These are phyloP conservation scores for Pseudomugil tenellus DNA, from an alignment of 2,797 vertebrate species.

Conservation along the genomic window DNA sequence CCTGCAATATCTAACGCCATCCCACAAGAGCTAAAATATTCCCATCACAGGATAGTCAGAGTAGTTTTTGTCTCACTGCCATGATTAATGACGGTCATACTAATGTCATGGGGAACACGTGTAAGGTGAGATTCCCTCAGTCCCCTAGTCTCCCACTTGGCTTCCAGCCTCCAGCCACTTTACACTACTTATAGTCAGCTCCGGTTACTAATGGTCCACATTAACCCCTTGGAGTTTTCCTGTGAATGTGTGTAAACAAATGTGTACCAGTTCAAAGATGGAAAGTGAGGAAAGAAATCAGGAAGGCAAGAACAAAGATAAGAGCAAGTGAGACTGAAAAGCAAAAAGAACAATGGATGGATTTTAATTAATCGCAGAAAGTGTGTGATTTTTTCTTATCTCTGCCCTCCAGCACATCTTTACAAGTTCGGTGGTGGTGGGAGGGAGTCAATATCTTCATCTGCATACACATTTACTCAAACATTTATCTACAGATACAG, in stretches of 20 bases:
- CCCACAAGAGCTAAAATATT: slow-evolving; percentile 13
- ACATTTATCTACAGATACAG: slow-evolving; percentile 28
- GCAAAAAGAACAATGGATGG: slow-evolving; percentile 33
- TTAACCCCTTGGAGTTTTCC: slow-evolving; percentile 42
- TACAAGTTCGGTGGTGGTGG: slow-evolving; percentile 23
- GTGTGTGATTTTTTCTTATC: slow-evolving; percentile 44
- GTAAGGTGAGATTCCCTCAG: slow-evolving; percentile 64
- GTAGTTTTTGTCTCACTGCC: slow-evolving; percentile 41
- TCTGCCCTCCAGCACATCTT: slow-evolving; percentile 53
- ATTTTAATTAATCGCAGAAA: slow-evolving; percentile 43
- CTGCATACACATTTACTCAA: slow-evolving; percentile 19
- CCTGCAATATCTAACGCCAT: not conserved
- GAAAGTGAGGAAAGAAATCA: slow-evolving; percentile 42
- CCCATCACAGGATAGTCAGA: slow-evolving; percentile 40
- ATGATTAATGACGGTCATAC: slow-evolving; percentile 59
- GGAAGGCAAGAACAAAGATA: slow-evolving; percentile 25
- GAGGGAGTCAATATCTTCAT: slow-evolving; percentile 36
- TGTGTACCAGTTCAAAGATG: slow-evolving; percentile 15
- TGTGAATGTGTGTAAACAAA: slow-evolving; percentile 4
- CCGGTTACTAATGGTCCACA: slow-evolving; percentile 71
- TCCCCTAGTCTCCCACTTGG: slow-evolving; percentile 31
- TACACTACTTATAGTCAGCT: slow-evolving; percentile 60
- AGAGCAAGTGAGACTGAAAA: slow-evolving; percentile 32
- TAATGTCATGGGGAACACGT: slow-evolving; percentile 54
- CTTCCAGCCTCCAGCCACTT: slow-evolving; percentile 42